Percentiles rank a stretch among this genome's conserved stretches.
phyloP scores from a whole-genome alignment of 2,797 vertebrate genomes.

The Potorous gilbertii region DNA sequence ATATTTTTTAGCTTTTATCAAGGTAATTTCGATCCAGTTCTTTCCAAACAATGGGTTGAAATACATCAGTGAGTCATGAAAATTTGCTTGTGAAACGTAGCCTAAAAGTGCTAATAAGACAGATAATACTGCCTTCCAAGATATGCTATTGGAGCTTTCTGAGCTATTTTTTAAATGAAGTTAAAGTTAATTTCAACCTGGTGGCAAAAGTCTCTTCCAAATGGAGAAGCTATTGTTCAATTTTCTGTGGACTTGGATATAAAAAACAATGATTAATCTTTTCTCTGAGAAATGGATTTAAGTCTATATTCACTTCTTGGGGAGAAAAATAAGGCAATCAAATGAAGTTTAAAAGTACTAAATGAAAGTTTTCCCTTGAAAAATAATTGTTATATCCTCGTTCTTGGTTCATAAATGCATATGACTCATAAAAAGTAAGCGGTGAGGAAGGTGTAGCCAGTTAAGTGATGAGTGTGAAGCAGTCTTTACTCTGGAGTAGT shows the following conservation, averaged over 20 bases:
- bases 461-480: neutral
- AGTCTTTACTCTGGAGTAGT: neutral
- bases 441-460: neutral
- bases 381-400: slow-evolving; percentile 43
- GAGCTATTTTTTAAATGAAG: slow-evolving; percentile 53
- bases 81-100: slow-evolving; percentile 49
- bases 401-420: slow-evolving; percentile 48
- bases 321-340: slow-evolving; percentile 49
- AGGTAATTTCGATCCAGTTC: slow-evolving; percentile 48
- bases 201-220: slow-evolving; percentile 64
- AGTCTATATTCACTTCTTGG: slow-evolving; percentile 24
- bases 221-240: slow-evolving; percentile 57
- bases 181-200: slow-evolving; percentile 70
- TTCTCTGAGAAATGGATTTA: slow-evolving; percentile 67
- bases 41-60: slow-evolving; percentile 61
- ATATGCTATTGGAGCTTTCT: slow-evolving; percentile 57
- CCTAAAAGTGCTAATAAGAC: slow-evolving; percentile 56
- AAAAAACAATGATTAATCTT: slow-evolving; percentile 66
- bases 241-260: slow-evolving; percentile 18
- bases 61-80: slow-evolving; percentile 46
- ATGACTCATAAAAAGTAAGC: slow-evolving; percentile 31
- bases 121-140: slow-evolving; percentile 59
- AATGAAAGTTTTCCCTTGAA: neutral
- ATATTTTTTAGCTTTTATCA: slow-evolving; percentile 51
- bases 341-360: slow-evolving; percentile 50